These are phyloP conservation scores for Heliconius hortense DNA, from an alignment of 2,888 invertebrate genomes.

Conservation along the genomic window DNA sequence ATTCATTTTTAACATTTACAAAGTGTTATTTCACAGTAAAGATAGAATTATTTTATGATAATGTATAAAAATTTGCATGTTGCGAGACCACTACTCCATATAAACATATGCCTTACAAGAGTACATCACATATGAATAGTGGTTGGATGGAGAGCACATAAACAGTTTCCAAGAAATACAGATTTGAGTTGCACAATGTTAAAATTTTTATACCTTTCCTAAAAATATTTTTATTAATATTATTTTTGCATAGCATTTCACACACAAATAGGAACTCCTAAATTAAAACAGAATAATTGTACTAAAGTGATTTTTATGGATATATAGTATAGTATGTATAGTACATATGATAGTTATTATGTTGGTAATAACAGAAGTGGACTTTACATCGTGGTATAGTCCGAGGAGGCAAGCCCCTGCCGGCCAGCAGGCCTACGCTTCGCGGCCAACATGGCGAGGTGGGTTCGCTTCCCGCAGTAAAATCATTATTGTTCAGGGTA, in stretches of 20 bases:
- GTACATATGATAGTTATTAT: slow-evolving; percentile 48
- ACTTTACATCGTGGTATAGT: slow-evolving; percentile 90
- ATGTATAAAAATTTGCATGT: neutral
- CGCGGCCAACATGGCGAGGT: slow-evolving; percentile 79
- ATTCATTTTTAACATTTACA: slow-evolving; percentile 24
- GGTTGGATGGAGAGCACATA: neutral
- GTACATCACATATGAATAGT: neutral
- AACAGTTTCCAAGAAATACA: neutral
- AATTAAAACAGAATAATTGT: neutral
- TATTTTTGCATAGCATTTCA: slow-evolving; percentile 28
- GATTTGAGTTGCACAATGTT: neutral
- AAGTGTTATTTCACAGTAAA: neutral
- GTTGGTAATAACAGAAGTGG: slow-evolving; percentile 86
- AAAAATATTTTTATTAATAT: slow-evolving; percentile 25
- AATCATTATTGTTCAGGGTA: slow-evolving; percentile 45
- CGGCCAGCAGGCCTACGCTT: slow-evolving; percentile 75
- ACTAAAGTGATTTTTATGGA: slow-evolving; percentile 1
- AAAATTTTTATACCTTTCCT: neutral
- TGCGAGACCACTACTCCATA: neutral
- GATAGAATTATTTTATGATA: neutral
- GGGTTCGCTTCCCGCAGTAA: slow-evolving; percentile 65
- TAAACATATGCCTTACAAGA: neutral
- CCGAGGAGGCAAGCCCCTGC: slow-evolving; percentile 85
- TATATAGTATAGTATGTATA: slow-evolving; percentile 2
- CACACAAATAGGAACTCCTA: neutral